Evolutionary conservation across 2,888 invertebrate species (phyloP).

Genomic region (Aphrophora alni): DNA sequence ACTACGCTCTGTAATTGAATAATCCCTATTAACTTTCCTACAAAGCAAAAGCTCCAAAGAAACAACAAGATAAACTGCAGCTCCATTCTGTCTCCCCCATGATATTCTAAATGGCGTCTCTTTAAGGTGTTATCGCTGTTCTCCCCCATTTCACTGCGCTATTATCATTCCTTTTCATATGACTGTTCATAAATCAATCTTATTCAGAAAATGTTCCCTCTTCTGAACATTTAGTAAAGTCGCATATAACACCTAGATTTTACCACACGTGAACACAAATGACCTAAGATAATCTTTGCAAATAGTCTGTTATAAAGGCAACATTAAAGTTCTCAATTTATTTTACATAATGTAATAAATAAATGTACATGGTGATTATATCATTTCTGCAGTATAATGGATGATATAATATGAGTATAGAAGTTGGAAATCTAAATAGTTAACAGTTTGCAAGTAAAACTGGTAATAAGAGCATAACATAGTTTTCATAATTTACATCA

Average conservation of each 20-base stretch:
- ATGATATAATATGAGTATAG: too few relatives aligned
- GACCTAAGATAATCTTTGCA: neutral
- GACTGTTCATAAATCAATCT: neutral
- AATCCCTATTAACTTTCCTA: too few relatives aligned
- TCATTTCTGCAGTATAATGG: too few relatives aligned
- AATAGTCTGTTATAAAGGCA: neutral
- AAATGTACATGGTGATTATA: too few relatives aligned
- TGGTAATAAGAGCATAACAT: too few relatives aligned
- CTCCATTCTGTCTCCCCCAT: neutral
- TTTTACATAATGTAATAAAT: neutral
- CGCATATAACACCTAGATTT: neutral
- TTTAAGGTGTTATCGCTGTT: neutral
- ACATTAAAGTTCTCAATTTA: neutral
- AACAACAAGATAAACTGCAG: neutral
- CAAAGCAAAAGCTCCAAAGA: neutral
- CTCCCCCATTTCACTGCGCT: neutral
- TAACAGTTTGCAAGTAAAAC: too few relatives aligned
- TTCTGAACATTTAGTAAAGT: neutral
- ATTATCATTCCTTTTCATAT: constrained; percentile 1
- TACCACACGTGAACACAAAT: neutral
- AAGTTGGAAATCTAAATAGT: too few relatives aligned
- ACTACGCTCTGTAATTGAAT: too few relatives aligned
- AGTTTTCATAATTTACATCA: too few relatives aligned
- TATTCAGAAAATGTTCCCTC: neutral
- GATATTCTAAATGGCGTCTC: neutral